Evolutionary conservation across 2,113 vertebrate species (phyloP).

Genomic region (Tupaia chinensis): DNA sequence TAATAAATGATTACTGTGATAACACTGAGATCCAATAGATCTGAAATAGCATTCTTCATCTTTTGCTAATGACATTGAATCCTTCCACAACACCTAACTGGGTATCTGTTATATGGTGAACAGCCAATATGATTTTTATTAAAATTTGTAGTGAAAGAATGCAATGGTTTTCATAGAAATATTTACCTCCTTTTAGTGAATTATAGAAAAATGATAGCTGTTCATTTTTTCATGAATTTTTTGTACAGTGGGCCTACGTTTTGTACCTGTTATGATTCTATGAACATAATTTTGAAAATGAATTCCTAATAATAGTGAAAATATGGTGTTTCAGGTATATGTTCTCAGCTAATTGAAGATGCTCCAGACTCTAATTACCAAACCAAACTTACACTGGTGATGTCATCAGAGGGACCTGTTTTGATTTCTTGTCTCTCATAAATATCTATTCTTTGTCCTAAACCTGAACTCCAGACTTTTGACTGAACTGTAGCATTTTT

Average conservation of each 20-base stretch:
- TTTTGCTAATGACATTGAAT: neutral
- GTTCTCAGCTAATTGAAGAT: conserved; percentile 12
- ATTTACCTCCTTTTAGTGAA: neutral
- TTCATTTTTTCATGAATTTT: neutral
- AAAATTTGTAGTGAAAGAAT: neutral
- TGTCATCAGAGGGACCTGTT: neutral
- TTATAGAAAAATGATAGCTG: neutral
- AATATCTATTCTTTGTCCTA: neutral
- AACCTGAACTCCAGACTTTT: conserved; percentile 19
- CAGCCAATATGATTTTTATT: neutral
- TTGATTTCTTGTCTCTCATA: neutral
- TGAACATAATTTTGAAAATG: neutral
- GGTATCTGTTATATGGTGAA: neutral
- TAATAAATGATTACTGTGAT: neutral
- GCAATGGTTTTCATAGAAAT: neutral
- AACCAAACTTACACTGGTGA: neutral
- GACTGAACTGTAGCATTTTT: conserved; percentile 11
- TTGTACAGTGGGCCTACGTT: neutral
- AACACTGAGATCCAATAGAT: neutral
- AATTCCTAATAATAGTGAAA: conserved; percentile 21
- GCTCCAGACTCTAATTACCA: neutral
- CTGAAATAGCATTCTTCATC: conserved; percentile 8
- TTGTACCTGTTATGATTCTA: neutral
- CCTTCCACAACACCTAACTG: neutral
- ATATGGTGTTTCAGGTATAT: neutral